Evolutionary conservation across 2,113 vertebrate species (phyloP).

Genomic region (Alces alces): DNA sequence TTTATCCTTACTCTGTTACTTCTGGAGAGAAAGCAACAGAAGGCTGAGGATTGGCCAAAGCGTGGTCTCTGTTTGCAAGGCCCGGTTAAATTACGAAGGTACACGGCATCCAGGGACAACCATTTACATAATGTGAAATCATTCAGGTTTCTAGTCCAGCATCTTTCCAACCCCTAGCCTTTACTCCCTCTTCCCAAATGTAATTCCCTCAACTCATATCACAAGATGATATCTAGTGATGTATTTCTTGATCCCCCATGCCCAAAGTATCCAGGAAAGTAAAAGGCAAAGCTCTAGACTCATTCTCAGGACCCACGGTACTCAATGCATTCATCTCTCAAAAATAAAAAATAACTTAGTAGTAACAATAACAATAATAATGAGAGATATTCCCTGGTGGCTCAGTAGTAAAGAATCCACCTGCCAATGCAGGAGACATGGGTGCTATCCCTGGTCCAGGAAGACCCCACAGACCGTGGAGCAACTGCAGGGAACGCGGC

Average conservation of each 20-base stretch:
- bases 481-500: not conserved
- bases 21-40: not conserved
- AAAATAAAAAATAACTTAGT: not conserved
- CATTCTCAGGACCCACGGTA: not conserved
- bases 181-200: not conserved
- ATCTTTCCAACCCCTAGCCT: not conserved
- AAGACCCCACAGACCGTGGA: not conserved
- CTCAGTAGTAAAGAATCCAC: not conserved
- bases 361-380: not conserved
- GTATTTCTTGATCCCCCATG: not conserved
- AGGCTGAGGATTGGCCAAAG: not conserved
- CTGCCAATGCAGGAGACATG: not conserved
- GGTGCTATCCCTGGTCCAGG: not conserved
- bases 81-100: not conserved
- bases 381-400: not conserved
- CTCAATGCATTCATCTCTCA: not conserved
- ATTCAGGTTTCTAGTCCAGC: not conserved
- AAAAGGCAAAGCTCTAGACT: not conserved
- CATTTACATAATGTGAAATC: not conserved
- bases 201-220: not conserved
- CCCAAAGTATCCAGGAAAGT: not conserved
- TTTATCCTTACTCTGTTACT: not conserved
- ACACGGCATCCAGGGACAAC: not conserved
- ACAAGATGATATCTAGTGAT: not conserved
- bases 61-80: not conserved